These are phyloP conservation scores for Panagrolaimus sp. DNA, from an alignment of 1,140 invertebrate genomes.

Conservation along the genomic window DNA sequence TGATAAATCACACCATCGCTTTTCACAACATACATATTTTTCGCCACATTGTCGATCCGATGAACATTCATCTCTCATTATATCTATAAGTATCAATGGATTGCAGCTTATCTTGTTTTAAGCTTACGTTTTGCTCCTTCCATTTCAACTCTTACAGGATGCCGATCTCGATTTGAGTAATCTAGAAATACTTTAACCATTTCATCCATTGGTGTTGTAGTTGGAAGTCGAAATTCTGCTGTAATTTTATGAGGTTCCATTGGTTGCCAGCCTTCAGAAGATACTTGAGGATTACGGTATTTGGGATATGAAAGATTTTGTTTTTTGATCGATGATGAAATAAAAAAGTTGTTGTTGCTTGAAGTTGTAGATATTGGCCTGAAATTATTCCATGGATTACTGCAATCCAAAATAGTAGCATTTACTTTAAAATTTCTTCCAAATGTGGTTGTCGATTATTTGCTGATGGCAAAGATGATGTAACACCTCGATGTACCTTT, in stretches of 20 bases:
- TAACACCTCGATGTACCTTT: too few species aligned
- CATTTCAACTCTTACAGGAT: slow-evolving; percentile 21
- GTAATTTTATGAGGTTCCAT: not conserved
- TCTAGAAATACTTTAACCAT: slow-evolving; percentile 14
- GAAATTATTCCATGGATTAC: too few species aligned
- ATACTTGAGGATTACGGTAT: not conserved
- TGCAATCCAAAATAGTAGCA: too few species aligned
- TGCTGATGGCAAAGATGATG: too few species aligned
- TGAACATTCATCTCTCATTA: slow-evolving; percentile 21
- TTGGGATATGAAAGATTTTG: not conserved
- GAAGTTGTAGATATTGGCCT: not conserved
- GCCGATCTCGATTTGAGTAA: slow-evolving; percentile 18
- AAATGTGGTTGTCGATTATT: too few species aligned
- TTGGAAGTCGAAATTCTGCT: not conserved
- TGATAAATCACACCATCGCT: slow-evolving; percentile 25
- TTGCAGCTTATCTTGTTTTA: not conserved
- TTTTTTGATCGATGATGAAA: not conserved
- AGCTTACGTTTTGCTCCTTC: slow-evolving; percentile 7
- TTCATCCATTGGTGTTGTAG: not conserved
- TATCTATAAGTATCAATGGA: not conserved
- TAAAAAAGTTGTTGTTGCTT: not conserved
- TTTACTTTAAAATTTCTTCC: too few species aligned
- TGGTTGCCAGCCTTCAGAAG: not conserved
- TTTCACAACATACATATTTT: slow-evolving; percentile 20
- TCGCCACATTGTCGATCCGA: slow-evolving; percentile 21